These are phyloP conservation scores for Lasioglossum zephyrum DNA, from an alignment of 2,888 invertebrate genomes.

Conservation along the genomic window DNA sequence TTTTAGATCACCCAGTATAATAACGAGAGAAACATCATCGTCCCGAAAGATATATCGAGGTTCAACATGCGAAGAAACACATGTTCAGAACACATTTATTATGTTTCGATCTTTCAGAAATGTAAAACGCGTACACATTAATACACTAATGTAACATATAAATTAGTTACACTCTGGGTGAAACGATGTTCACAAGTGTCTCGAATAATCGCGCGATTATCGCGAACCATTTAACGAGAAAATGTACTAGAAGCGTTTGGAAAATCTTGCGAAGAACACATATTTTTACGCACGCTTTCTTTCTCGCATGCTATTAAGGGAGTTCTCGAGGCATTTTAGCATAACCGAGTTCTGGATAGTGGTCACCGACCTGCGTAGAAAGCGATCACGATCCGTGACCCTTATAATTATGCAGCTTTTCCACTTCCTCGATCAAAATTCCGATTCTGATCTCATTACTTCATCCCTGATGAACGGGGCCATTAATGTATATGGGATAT, in stretches of 20 bases:
- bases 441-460: not conserved
- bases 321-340: constrained; percentile 42
- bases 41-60: not conserved
- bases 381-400: constrained; percentile 39
- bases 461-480: not conserved
- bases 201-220: not conserved
- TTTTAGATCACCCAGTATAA: not conserved
- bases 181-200: not conserved
- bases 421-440: constrained; percentile 14
- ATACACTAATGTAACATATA: constrained; percentile 22
- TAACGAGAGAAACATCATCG: constrained; percentile 13
- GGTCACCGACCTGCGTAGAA: constrained; percentile 59
- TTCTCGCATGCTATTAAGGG: constrained; percentile 43
- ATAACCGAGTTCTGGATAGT: constrained; percentile 65
- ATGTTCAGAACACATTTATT: not conserved
- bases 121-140: constrained; percentile 12
- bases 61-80: not conserved
- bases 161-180: constrained; percentile 36
- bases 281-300: constrained; percentile 46
- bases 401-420: constrained; percentile 6
- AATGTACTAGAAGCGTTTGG: not conserved
- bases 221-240: constrained; percentile 22
- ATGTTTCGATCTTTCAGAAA: not conserved
- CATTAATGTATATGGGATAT: not conserved
- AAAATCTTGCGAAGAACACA: not conserved